Evolutionary conservation across 2,888 invertebrate genomes (phyloP), one percentile per base, ranked within the genome.

Genomic region (Chrysopilus asiliformis): DNA sequence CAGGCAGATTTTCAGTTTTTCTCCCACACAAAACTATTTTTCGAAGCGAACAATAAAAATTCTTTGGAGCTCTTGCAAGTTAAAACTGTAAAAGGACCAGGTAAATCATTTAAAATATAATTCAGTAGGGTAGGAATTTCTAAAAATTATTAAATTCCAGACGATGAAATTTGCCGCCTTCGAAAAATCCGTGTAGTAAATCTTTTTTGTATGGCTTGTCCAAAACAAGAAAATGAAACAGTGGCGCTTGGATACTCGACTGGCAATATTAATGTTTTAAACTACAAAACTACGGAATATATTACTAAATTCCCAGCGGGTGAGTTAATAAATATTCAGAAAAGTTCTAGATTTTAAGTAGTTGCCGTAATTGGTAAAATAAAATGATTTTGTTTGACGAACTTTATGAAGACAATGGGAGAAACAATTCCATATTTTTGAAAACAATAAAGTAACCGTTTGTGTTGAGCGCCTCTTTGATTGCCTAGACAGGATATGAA

Each of bases 1-100:
- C 39, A 48, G 4, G 52, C 52, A 1, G 62, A 62, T 30, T 62
- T 62, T 45, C 56, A 60, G 36, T 57, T 62, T 27, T 57, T 56
- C 34, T 47, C 51, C 3, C 49, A 51, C 22, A 50, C 49, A 10
- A 52, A 52, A 26, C 47, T 59, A 27, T 53, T 62, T 29, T 48
- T 59, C 2, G 56, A 57, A 39, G 52, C 57, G 9, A 56, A 59
- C 42, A 55, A 56, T 42, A 57, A 55, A 36, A 51, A 53, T 26
- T 58, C 58, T 1, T 43, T 62, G 27, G 55, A 58, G 35, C 52
- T 60, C 34, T 50, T 62, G 46, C 53, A 56, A 8, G 17, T 24
- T 16, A 41, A 32, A 28, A 31, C 36, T 32, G 10, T 5, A 6
- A 35, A 22, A 19, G 20, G 30, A 8, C 28, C 17, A 9, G 35